phyloP scores from a whole-genome alignment of 2,113 vertebrate genomes.

The Pseudonaja textilis region DNA sequence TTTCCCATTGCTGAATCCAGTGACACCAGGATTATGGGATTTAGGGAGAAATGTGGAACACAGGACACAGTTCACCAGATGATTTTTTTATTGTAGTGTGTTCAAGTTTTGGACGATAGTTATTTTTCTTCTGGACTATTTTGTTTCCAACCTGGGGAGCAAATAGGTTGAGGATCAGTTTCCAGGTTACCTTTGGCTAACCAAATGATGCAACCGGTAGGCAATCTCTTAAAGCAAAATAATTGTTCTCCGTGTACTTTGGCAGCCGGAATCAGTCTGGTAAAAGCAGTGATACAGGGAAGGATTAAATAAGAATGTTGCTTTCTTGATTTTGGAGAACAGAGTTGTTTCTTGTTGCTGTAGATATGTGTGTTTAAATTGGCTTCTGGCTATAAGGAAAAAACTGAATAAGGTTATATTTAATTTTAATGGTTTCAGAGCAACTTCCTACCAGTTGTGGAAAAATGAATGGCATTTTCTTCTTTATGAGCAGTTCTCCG shows the following conservation, averaged over 20 bases:
- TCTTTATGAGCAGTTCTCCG: conserved; percentile 37
- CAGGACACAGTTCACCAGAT: neutral
- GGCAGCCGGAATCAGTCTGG: neutral
- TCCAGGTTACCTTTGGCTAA: neutral
- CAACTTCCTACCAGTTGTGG: conserved; percentile 4
- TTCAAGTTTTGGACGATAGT: neutral
- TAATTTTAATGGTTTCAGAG: neutral
- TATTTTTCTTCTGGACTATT: neutral
- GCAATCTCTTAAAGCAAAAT: neutral
- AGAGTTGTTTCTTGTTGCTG: neutral
- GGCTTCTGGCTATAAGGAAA: neutral
- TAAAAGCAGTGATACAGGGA: neutral
- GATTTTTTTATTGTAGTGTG: neutral
- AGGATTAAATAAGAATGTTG: neutral
- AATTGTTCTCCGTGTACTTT: neutral
- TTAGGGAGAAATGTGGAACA: neutral
- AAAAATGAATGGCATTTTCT: conserved; percentile 34
- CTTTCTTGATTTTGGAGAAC: neutral
- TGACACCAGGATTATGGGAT: neutral
- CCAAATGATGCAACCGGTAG: neutral
- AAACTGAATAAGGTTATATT: neutral
- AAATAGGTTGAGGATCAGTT: neutral
- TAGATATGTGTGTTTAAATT: neutral
- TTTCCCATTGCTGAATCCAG: neutral
- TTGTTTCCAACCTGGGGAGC: neutral